These are phyloP conservation scores for Odontamblyopus lacepedii DNA, from an alignment of 2,797 vertebrate genomes.

Conservation along the genomic window DNA sequence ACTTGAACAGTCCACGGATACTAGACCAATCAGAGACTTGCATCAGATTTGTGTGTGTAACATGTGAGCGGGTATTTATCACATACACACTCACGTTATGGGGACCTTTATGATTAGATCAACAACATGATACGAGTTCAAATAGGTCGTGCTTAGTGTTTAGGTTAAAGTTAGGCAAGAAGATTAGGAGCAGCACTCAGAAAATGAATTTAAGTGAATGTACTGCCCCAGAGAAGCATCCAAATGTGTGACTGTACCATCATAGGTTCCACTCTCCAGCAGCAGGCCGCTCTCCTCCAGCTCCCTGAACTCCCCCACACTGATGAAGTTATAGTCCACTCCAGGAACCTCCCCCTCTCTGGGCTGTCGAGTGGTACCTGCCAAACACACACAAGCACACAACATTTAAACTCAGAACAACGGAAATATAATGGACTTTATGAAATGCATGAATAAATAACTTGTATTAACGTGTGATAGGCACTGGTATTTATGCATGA, in stretches of 20 bases:
- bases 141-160: too few relatives aligned
- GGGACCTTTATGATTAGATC: too few relatives aligned
- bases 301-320: conserved; percentile 91
- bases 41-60: neutral
- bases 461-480: too few relatives aligned
- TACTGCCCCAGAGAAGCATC: neutral
- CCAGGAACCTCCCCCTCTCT: conserved; percentile 96
- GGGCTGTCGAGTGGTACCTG: conserved; percentile 97
- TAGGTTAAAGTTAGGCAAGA: too few relatives aligned
- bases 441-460: too few relatives aligned
- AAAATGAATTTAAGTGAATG: too few relatives aligned
- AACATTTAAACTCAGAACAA: neutral
- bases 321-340: conserved; percentile 99
- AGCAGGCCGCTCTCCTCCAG: conserved; percentile 95
- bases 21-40: neutral
- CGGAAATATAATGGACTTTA: too few relatives aligned
- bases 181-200: too few relatives aligned
- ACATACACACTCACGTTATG: too few relatives aligned
- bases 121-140: too few relatives aligned
- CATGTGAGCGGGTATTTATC: neutral
- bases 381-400: conserved; percentile 13
- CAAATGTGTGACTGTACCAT: conserved; percentile 76
- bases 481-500: too few relatives aligned
- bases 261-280: conserved; percentile 98
- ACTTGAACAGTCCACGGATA: neutral